These are phyloP conservation scores for Chironomus riparius DNA, from an alignment of 2,888 invertebrate genomes.

Conservation along the genomic window DNA sequence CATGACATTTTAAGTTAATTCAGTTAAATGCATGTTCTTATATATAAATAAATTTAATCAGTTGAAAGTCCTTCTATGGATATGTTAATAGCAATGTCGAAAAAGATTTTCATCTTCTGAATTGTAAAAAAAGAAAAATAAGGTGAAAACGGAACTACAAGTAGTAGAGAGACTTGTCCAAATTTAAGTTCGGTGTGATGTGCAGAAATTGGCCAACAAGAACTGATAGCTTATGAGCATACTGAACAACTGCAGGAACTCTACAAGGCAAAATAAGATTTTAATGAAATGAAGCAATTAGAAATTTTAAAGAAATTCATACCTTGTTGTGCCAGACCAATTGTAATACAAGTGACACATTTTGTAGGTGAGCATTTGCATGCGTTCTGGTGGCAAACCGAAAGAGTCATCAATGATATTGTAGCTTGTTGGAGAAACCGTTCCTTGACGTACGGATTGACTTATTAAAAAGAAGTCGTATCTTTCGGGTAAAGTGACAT, in stretches of 20 bases:
- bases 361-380: constrained; percentile 81
- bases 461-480: constrained; percentile 88
- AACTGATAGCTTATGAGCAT: constrained; percentile 82
- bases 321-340: constrained; percentile 60
- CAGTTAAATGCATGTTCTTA: too few species aligned
- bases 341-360: constrained; percentile 84
- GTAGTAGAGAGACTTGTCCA: constrained; percentile 53
- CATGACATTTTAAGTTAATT: too few species aligned
- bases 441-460: constrained; percentile 79
- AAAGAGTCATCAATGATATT: constrained; percentile 71
- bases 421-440: constrained; percentile 84
- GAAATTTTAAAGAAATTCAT: too few species aligned
- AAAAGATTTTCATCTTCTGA: too few species aligned
- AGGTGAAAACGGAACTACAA: constrained; percentile 41
- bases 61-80: too few species aligned
- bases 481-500: constrained; percentile 72
- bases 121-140: too few species aligned
- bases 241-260: constrained; percentile 84
- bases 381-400: constrained; percentile 57
- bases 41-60: too few species aligned
- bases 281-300: too few species aligned
- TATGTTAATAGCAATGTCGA: too few species aligned
- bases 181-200: constrained; percentile 46
- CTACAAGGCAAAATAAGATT: neutral
- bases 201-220: constrained; percentile 69